Evolutionary conservation across 2,113 vertebrate species (phyloP).

Genomic region (Misgurnus mizolepis): DNA sequence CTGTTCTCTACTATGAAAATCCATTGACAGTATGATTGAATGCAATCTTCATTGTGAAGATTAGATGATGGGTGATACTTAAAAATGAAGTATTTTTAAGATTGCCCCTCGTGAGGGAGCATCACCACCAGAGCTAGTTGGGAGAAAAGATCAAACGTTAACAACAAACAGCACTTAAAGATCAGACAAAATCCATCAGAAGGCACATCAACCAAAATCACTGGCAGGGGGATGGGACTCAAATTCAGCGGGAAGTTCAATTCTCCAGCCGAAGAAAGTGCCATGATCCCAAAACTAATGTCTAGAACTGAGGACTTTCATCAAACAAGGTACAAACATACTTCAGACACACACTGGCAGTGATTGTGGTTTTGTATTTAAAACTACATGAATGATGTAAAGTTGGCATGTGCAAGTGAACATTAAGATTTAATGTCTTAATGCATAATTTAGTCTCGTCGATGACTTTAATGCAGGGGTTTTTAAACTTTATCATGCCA

Average conservation of each 20-base stretch:
- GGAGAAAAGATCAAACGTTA: slow-evolving; percentile 62
- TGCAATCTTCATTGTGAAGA: slow-evolving; percentile 19
- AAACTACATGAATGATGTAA: background rate
- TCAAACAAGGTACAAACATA: slow-evolving; percentile 65
- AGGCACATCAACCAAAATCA: slow-evolving; percentile 67
- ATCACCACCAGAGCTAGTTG: slow-evolving; percentile 60
- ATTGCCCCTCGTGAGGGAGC: slow-evolving; percentile 60
- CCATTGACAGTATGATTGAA: slow-evolving; percentile 5
- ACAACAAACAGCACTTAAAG: slow-evolving; percentile 35
- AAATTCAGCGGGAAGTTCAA: slow-evolving; percentile 52
- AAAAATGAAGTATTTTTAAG: slow-evolving; percentile 44
- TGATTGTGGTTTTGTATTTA: background rate
- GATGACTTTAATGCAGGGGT: too few species aligned
- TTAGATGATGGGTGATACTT: slow-evolving; percentile 30
- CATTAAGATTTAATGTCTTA: too few species aligned
- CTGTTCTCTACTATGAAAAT: slow-evolving; percentile 17
- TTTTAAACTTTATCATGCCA: too few species aligned
- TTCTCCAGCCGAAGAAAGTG: slow-evolving; percentile 57
- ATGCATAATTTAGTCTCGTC: too few species aligned
- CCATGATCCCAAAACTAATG: slow-evolving; percentile 68
- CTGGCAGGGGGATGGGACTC: slow-evolving; percentile 66
- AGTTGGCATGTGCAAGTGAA: background rate
- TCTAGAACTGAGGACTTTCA: slow-evolving; percentile 71
- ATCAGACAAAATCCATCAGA: slow-evolving; percentile 55
- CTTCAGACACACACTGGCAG: slow-evolving; percentile 63